These are phyloP conservation scores for Halictus quadricinctus DNA, from an alignment of 2,888 invertebrate species.

Conservation along the genomic window DNA sequence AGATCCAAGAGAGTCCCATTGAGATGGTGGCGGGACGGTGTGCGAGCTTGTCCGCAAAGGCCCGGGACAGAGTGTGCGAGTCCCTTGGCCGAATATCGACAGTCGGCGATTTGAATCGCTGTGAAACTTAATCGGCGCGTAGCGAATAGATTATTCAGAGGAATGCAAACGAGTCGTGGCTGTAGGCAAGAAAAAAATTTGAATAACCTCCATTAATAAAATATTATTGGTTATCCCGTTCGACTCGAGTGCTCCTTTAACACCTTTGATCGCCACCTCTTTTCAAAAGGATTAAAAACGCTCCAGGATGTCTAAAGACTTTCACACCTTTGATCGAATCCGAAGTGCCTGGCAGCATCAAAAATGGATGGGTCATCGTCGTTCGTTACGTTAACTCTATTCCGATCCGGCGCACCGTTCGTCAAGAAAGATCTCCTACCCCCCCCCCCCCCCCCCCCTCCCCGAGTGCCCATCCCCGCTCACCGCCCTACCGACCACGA, in stretches of 20 bases:
- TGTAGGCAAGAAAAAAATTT: slow-evolving; percentile 34
- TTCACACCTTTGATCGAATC: slow-evolving; percentile 40
- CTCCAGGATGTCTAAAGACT: background rate
- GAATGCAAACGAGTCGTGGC: slow-evolving; percentile 27
- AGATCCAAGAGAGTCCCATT: slow-evolving; percentile 4
- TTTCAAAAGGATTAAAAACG: slow-evolving; percentile 13
- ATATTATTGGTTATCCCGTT: slow-evolving; percentile 30
- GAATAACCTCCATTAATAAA: slow-evolving; percentile 45
- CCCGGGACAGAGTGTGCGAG: background rate
- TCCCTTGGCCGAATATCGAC: slow-evolving; percentile 29
- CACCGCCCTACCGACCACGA: background rate
- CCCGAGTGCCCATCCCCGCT: no score
- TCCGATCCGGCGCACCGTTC: slow-evolving; percentile 22
- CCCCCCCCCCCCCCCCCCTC: no score
- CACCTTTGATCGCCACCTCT: slow-evolving; percentile 46
- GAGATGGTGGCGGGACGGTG: background rate
- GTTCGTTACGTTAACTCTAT: slow-evolving; percentile 12
- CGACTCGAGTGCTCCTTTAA: slow-evolving; percentile 30
- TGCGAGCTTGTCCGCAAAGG: background rate
- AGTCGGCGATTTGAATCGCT: slow-evolving; percentile 44
- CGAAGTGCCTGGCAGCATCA: background rate
- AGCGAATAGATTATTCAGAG: slow-evolving; percentile 31
- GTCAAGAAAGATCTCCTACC: background rate
- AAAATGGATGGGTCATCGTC: slow-evolving; percentile 20
- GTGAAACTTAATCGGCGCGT: slow-evolving; percentile 32